Evolutionary conservation across 2,797 vertebrate genomes (phyloP).

Genomic region (Gobio occitaniae): DNA sequence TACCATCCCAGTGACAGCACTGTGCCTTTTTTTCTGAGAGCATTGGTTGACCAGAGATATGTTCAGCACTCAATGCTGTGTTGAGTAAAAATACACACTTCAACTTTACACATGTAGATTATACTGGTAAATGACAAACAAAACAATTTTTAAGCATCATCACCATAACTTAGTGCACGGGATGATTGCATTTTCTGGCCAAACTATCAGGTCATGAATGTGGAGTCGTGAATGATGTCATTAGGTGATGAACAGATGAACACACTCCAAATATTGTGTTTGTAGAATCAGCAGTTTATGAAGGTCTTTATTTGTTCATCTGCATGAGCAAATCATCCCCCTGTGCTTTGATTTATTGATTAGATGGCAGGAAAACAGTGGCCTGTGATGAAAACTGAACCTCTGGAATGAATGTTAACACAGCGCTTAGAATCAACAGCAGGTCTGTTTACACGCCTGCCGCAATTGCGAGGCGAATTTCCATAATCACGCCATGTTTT

Average conservation of each 20-base stretch:
- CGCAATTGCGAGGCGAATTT: constrained; percentile 71
- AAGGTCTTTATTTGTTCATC: constrained; percentile 11
- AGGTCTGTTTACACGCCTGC: constrained; percentile 64
- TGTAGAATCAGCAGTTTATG: constrained; percentile 7
- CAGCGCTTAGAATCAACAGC: constrained; percentile 61
- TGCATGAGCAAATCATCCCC: constrained; percentile 1
- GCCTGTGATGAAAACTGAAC: constrained; percentile 55
- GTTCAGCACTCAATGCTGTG: neutral
- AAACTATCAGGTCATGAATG: neutral
- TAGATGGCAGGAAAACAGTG: constrained; percentile 24
- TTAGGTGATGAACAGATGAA: neutral
- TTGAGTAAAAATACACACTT: neutral
- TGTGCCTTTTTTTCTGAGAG: no score
- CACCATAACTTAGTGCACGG: neutral
- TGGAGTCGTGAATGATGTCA: neutral
- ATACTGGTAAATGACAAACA: neutral
- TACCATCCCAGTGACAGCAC: no score
- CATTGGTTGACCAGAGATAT: neutral
- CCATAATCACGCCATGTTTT: constrained; percentile 71
- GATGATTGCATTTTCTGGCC: neutral
- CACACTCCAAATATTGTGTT: neutral
- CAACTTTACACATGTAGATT: neutral
- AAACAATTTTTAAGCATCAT: neutral
- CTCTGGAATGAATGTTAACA: constrained; percentile 56
- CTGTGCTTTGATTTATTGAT: constrained; percentile 40